Conservation (phyloP, 2,888 invertebrate species). For the Chrysina gloriosa region DNA sequence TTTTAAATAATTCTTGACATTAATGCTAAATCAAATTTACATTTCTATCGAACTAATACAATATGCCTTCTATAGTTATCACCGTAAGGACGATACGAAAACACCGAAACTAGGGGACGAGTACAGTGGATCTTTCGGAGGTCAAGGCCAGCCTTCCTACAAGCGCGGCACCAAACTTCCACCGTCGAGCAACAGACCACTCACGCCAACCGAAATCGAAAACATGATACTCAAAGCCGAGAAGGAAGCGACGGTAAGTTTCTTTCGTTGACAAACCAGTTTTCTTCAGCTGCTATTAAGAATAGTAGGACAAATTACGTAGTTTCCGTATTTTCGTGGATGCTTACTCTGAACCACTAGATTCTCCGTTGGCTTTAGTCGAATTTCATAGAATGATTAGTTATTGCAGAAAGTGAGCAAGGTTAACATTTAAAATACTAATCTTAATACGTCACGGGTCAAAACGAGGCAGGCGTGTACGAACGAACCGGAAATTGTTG, state of each 20-base stretch:
- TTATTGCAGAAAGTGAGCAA: neutral
- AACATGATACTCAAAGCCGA: constrained; percentile 68
- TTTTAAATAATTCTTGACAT: neutral
- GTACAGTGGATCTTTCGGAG: constrained; percentile 35
- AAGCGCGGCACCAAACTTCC: constrained; percentile 55
- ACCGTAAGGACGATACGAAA: constrained; percentile 44
- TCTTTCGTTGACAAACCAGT: constrained; percentile 25
- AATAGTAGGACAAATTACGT: constrained; percentile 30
- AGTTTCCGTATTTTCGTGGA: neutral
- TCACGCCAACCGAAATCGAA: constrained; percentile 65
- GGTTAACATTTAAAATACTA: no score
- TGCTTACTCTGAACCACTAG: no score
- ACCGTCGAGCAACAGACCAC: constrained; percentile 54
- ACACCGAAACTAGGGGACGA: constrained; percentile 25
- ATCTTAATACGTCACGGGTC: no score
- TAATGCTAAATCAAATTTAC: constrained; percentile 1
- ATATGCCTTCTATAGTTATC: constrained; percentile 31
- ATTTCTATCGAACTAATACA: neutral
- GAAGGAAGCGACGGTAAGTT: constrained; percentile 72
- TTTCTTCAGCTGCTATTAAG: constrained; percentile 19
- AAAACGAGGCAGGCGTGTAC: no score
- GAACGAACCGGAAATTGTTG: no score
- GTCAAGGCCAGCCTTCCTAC: constrained; percentile 47
- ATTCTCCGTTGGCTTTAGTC: neutral
- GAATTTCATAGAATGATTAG: neutral